A percentile compares a stretch with the other conserved stretches of the same genome.
phyloP scores from a whole-genome alignment of 2,113 vertebrate genomes.

The Oenanthe oenanthe region DNA sequence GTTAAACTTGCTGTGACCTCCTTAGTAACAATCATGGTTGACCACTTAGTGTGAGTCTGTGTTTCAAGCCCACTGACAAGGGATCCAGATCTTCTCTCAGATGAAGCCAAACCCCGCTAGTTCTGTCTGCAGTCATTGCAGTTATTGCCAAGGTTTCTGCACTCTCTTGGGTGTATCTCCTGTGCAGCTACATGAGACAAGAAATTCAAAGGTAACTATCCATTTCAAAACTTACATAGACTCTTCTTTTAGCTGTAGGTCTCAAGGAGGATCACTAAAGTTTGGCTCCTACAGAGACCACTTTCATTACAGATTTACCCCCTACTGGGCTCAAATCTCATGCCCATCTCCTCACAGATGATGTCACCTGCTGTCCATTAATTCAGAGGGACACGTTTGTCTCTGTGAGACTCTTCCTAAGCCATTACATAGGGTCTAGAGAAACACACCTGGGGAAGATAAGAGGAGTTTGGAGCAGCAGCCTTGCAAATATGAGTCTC shows the following conservation, averaged over 20 bases:
- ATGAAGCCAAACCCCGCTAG: not conserved
- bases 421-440: accelerated
- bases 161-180: not conserved
- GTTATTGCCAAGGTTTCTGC: not conserved
- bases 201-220: not conserved
- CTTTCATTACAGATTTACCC: not conserved
- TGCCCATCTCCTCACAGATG: not conserved
- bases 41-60: not conserved
- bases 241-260: accelerated
- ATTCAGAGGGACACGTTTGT: not conserved
- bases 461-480: not conserved
- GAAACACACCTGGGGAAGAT: not conserved
- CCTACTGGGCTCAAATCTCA: not conserved
- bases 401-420: not conserved
- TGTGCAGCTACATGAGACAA: not conserved
- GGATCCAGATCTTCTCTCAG: not conserved
- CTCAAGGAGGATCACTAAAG: not conserved
- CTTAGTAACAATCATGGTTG: accelerated
- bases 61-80: not conserved
- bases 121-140: not conserved
- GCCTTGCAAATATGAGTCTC: not conserved
- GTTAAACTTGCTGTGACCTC: not conserved
- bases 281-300: not conserved
- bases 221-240: not conserved
- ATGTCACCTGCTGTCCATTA: accelerated